These are phyloP conservation scores for Adoxophyes honmai DNA, from an alignment of 1,140 invertebrate species.

Conservation along the genomic window DNA sequence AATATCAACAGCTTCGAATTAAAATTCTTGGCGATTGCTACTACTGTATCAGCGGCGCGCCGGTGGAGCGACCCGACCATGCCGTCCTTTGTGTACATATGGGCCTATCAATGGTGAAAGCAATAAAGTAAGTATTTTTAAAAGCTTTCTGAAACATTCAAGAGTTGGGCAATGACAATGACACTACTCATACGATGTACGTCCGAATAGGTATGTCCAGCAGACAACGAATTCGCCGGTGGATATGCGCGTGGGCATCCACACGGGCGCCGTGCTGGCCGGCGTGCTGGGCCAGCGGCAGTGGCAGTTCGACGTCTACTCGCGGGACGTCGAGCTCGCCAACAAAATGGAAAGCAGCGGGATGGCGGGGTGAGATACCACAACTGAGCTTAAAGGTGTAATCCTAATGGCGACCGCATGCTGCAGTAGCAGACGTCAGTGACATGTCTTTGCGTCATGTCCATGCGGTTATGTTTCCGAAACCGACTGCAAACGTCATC, in stretches of 20 bases:
- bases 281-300: conserved; percentile 97
- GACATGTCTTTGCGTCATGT: too few species aligned
- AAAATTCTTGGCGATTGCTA: conserved; percentile 98
- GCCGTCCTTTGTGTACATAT: conserved; percentile 96
- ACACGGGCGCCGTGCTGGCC: conserved; percentile 96
- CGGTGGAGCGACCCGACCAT: conserved; percentile 92
- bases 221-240: conserved; percentile 96
- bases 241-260: conserved; percentile 98
- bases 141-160: too few species aligned
- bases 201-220: conserved; percentile 89
- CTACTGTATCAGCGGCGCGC: conserved; percentile 96
- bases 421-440: too few species aligned
- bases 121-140: conserved; percentile 89
- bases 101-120: conserved; percentile 97
- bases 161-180: background rate
- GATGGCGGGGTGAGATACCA: conserved; percentile 90
- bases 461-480: too few species aligned
- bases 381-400: too few species aligned
- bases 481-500: too few species aligned
- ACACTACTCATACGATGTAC: conserved; percentile 13
- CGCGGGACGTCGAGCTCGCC: conserved; percentile 96
- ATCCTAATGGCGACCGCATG: too few species aligned
- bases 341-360: conserved; percentile 99
- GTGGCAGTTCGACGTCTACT: conserved; percentile 99
- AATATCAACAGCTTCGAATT: conserved; percentile 95